Conservation (phyloP, 1,140 invertebrate genomes). For the Cydia amplana region DNA sequence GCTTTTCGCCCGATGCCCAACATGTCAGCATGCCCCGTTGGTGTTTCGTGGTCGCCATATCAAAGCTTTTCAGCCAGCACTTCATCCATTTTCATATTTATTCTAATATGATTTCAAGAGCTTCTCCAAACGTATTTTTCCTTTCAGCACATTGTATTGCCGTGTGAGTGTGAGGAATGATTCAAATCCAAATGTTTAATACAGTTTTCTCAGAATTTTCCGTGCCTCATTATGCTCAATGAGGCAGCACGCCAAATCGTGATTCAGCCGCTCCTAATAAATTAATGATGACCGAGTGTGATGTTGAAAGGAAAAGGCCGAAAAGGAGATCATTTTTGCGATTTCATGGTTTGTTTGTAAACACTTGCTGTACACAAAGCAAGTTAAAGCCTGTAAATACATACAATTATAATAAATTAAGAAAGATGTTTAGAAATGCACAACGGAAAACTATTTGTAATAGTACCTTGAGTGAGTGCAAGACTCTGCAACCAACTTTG, state of each 20-base stretch:
- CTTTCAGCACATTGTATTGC: not conserved
- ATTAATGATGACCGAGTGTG: not conserved
- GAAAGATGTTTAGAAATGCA: too few species aligned
- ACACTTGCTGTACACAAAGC: not conserved
- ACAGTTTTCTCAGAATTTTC: not conserved
- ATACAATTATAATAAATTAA: too few species aligned
- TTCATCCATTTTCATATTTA: too few species aligned
- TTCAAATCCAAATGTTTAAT: slow-evolving; percentile 1
- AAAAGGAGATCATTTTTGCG: not conserved
- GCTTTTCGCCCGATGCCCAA: too few species aligned
- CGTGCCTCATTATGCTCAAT: not conserved
- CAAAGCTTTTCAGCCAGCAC: too few species aligned
- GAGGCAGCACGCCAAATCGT: not conserved
- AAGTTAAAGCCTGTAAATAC: too few species aligned
- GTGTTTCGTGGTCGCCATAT: too few species aligned
- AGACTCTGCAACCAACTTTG: too few species aligned
- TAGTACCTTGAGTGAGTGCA: too few species aligned
- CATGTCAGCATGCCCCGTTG: too few species aligned
- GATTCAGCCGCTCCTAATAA: not conserved
- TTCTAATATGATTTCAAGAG: too few species aligned
- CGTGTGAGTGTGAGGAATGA: not conserved
- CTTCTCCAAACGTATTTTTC: not conserved
- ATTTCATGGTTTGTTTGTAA: slow-evolving; percentile 3
- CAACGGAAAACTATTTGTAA: too few species aligned
- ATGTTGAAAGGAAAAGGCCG: not conserved